Conservation (phyloP, 2,888 invertebrate genomes). For the Branchipolynoe longqiensis region DNA sequence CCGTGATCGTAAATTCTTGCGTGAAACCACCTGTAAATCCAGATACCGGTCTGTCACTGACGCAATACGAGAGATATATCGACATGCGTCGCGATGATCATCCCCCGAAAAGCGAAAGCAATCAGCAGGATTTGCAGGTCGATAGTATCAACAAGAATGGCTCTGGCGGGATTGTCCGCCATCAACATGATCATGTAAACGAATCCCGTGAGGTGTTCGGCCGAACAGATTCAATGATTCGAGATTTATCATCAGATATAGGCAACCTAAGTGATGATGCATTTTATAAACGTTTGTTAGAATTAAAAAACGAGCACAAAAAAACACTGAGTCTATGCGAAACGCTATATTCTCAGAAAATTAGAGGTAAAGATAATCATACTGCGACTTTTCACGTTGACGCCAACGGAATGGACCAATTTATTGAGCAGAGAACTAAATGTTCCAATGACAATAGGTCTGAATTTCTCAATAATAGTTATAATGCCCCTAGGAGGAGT, state of each 20-base stretch:
- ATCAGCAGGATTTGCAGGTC: not conserved
- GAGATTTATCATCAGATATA: slow-evolving; percentile 66
- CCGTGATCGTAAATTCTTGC: slow-evolving; percentile 78
- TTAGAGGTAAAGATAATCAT: not conserved
- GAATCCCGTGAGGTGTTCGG: not conserved
- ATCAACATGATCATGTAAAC: too few species aligned
- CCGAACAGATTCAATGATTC: slow-evolving; percentile 52
- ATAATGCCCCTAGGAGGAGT: not conserved
- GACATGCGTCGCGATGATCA: slow-evolving; percentile 16
- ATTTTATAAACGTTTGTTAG: slow-evolving; percentile 76
- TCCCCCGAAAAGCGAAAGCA: not conserved
- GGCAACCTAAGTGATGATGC: slow-evolving; percentile 75
- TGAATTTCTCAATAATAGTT: slow-evolving; percentile 19
- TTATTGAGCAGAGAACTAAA: too few species aligned
- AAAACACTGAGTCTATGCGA: slow-evolving; percentile 78
- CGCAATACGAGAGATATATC: slow-evolving; percentile 70
- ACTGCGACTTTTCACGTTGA: slow-evolving; percentile 5
- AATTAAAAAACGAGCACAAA: slow-evolving; percentile 78
- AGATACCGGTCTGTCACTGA: slow-evolving; percentile 72
- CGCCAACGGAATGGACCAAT: too few species aligned
- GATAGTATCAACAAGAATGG: not conserved
- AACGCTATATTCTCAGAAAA: slow-evolving; percentile 76
- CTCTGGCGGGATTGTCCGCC: not conserved
- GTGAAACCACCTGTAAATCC: slow-evolving; percentile 77
- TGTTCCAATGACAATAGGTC: not conserved